These are phyloP conservation scores for Novumbra hubbsi DNA, from an alignment of 2,797 vertebrate species.

Conservation along the genomic window DNA sequence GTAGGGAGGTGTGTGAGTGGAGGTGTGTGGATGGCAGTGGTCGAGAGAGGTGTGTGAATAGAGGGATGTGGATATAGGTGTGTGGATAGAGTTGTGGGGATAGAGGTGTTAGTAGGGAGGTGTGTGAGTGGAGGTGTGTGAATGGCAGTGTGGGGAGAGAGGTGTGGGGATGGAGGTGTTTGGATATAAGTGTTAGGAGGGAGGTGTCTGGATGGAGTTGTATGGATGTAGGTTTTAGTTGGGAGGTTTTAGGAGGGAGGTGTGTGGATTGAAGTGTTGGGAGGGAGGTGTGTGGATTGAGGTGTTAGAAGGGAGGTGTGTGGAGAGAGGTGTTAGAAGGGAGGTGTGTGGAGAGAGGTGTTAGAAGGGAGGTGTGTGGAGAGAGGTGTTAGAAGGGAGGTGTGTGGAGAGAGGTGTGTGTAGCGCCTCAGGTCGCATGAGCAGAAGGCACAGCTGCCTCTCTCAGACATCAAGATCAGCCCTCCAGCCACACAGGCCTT, in stretches of 20 bases:
- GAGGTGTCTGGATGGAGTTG: neutral
- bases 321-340: neutral
- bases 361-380: constrained; percentile 1
- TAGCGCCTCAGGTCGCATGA: constrained; percentile 4
- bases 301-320: neutral
- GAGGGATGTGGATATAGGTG: neutral
- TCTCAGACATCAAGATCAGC: constrained; percentile 6
- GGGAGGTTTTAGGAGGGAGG: neutral
- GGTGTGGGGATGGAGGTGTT: no score
- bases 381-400: neutral
- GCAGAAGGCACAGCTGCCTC: constrained; percentile 17
- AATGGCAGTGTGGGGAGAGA: no score
- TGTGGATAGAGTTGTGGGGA: no score
- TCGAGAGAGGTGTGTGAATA: no score
- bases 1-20: no score
- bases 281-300: neutral
- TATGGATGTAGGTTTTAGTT: neutral
- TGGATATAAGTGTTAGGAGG: neutral
- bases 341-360: neutral
- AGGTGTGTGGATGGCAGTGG: no score
- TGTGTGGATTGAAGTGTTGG: neutral
- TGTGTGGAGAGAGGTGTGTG: neutral
- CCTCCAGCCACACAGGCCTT: constrained; percentile 1
- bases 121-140: no score
- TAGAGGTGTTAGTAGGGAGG: no score